Conservation (phyloP, 2,113 vertebrate species). For the Anguilla japonica region DNA sequence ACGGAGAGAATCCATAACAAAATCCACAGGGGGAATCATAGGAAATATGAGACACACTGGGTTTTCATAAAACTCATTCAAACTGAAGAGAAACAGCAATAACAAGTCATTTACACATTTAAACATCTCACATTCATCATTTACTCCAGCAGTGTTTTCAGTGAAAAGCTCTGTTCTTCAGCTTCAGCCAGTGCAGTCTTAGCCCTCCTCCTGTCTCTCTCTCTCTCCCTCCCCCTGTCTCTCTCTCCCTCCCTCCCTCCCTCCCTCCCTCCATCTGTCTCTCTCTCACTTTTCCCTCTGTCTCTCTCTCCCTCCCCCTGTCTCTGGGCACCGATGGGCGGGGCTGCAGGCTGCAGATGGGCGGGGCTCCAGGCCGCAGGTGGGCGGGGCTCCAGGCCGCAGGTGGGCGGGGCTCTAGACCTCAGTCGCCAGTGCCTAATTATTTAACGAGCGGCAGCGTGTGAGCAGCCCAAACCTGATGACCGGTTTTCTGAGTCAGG, state of each 20-base stretch:
- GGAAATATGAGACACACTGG: constrained; percentile 34
- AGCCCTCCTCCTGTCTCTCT: constrained; percentile 43
- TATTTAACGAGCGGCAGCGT: constrained; percentile 4
- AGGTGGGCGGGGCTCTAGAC: background rate
- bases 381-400: background rate
- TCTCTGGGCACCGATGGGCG: background rate
- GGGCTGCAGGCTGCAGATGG: background rate
- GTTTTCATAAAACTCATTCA: constrained; percentile 58
- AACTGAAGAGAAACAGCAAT: constrained; percentile 47
- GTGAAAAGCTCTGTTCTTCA: constrained; percentile 48
- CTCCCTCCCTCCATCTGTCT: constrained; percentile 8
- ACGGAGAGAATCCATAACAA: constrained; percentile 37
- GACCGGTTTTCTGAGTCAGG: no score
- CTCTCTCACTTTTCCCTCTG: constrained; percentile 18
- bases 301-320: background rate
- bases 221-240: constrained; percentile 26
- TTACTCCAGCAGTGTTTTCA: constrained; percentile 39
- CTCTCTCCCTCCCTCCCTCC: constrained; percentile 28
- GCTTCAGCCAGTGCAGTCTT: constrained; percentile 30
- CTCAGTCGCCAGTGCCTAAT: constrained; percentile 7
- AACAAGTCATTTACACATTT: constrained; percentile 57
- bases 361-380: background rate
- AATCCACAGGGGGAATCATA: constrained; percentile 34
- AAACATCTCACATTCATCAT: constrained; percentile 51
- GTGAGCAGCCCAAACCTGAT: background rate